These are phyloP conservation scores for Polyommatus iphigenia DNA, from an alignment of 2,888 invertebrate species.

Conservation along the genomic window DNA sequence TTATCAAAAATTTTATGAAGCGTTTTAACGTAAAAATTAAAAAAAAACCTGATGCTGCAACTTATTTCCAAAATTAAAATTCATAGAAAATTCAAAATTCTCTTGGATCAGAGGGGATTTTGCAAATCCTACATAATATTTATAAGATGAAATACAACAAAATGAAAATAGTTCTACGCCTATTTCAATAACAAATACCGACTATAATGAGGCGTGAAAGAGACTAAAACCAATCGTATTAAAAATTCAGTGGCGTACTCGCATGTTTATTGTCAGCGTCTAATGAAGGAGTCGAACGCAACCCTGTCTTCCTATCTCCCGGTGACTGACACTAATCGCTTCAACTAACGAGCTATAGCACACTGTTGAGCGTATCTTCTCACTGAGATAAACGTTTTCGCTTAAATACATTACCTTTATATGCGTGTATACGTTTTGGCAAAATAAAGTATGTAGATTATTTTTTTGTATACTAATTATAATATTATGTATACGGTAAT, in stretches of 20 bases:
- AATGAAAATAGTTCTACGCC: background rate
- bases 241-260: constrained; percentile 17
- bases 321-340: constrained; percentile 20
- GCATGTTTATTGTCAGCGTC: constrained; percentile 10
- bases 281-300: constrained; percentile 22
- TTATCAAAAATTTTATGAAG: too few relatives aligned
- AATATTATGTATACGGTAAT: too few relatives aligned
- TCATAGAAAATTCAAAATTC: too few relatives aligned
- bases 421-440: background rate
- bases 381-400: background rate
- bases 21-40: too few relatives aligned
- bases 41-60: too few relatives aligned
- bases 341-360: constrained; percentile 15
- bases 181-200: background rate
- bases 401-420: background rate
- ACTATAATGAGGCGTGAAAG: background rate
- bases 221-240: background rate
- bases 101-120: too few relatives aligned
- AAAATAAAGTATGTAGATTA: background rate
- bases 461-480: background rate
- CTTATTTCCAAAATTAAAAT: too few relatives aligned
- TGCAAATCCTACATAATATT: too few relatives aligned
- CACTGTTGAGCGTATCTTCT: background rate
- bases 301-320: constrained; percentile 10
- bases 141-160: too few relatives aligned